These are phyloP conservation scores for Ptychochromis oligacanthus DNA, from an alignment of 2,113 vertebrate genomes.

Conservation along the genomic window DNA sequence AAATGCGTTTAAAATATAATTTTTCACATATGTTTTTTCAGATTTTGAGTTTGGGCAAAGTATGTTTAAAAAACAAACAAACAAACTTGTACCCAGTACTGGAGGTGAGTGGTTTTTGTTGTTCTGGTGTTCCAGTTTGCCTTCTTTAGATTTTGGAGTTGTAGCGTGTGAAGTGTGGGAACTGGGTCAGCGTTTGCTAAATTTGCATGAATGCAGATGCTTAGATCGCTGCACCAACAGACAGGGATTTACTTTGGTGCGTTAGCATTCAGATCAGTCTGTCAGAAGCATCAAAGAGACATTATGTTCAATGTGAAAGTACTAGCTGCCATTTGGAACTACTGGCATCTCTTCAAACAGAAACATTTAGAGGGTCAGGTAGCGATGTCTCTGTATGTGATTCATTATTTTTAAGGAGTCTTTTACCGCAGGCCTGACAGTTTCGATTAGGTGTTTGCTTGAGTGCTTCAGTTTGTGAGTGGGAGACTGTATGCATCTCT, in stretches of 20 bases:
- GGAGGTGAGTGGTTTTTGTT: not conserved
- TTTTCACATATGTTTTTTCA: not conserved
- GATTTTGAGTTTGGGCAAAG: not conserved
- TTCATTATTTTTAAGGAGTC: conserved; percentile 37
- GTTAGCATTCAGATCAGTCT: conserved; percentile 20
- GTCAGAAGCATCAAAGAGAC: conserved; percentile 52
- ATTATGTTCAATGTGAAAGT: conserved; percentile 45
- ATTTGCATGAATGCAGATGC: conserved; percentile 41
- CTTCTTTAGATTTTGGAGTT: not conserved
- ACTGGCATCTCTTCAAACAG: conserved; percentile 51
- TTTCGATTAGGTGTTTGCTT: conserved; percentile 14
- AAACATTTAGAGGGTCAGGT: conserved; percentile 25
- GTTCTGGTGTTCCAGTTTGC: not conserved
- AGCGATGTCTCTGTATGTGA: conserved; percentile 12
- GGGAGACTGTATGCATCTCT: not conserved
- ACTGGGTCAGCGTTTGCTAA: conserved; percentile 29
- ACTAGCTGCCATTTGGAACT: conserved; percentile 12
- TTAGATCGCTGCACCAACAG: conserved; percentile 4
- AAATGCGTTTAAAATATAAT: not conserved
- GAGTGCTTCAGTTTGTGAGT: conserved; percentile 4
- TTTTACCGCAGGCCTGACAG: conserved; percentile 11
- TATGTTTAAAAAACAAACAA: no score
- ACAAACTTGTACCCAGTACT: not conserved
- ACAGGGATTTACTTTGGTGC: conserved; percentile 16
- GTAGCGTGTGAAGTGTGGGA: not conserved